Base-by-base conservation (phyloP, 2,113 vertebrate species). In the Pipa parva region DNA sequence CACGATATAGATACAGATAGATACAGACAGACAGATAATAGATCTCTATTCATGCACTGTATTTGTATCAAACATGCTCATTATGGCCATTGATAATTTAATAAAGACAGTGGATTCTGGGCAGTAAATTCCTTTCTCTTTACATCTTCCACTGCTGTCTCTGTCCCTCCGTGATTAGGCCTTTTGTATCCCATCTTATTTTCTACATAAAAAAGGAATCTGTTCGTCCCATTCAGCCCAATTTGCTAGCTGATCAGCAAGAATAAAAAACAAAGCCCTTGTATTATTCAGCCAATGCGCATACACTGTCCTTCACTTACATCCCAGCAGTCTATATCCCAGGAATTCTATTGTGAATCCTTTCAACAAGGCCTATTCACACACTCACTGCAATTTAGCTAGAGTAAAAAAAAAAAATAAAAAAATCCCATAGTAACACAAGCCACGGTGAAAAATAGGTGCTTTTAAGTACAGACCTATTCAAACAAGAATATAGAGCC, bases 361-460 rank as follows among this genome's bases (percentile, higher is more conserved):
- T 62, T 74, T 69, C 45, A 77, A 49, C 15, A 29, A 51, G 56
- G 20, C 36, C 59, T 80, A 83, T 84, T 78, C 72, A 82, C 25
- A 61, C 11, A 77, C 63, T 63, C 63, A 37, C 60, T 63, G 63
- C 72, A 79, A 87, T 84, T 77, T 74, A 73, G 70, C 65, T 65
- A 70, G 58, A 67, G 77, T 76, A 11, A 76, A 75, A 77, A 77
- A 79, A 76, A 13, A 48, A 21, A 17, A 51, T 2, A 37, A 24
- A 29, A 42, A 58, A 63, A 24, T 20, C 12, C 27, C 49, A 56
- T 52, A 27, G 33, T 45, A 51, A 62, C 39, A 62, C 39, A 42
- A 27, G 48, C 3, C 11, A 11, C 7, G 27, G 24, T 37, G 60
- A 73, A 74, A 2, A 75, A 71, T 77, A 73, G 2, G 1, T 59